Base-by-base conservation (phyloP, 2,797 vertebrate species). In the Macropodus opercularis region DNA sequence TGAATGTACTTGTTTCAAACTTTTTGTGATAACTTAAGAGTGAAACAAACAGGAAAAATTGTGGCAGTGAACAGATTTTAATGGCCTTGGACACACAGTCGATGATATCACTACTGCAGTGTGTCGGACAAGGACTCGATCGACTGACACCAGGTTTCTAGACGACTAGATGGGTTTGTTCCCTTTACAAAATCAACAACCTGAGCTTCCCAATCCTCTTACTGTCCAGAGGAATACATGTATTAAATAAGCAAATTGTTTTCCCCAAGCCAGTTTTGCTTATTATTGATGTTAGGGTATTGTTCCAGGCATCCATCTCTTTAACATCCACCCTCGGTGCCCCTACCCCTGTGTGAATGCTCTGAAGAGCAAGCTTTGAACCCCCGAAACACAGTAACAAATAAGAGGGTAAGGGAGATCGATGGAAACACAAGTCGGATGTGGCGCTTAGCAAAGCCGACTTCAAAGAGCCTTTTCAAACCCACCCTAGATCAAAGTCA, bases 391-490 rank as follows among this genome's bases (percentile, higher is more conserved):
- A 84, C 72, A 75, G 82, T 82, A 87, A 87, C 91, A 92, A 92
- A 91, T 83, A 88, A 72, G 72, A 87, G 85, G 71, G 85, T 80
- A 66, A 84, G 65, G 67, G 66, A 85, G 88, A 92, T 93, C 89
- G 80, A 94, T 93, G 85, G 84, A 77, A 90, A 91, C 82, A 90
- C 85, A 84, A 91, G 89, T 91, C 85, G 84, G 89, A 91, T 89
- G 86, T 88, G 76, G 83, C 81, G 82, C 87, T 90, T 90, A 84
- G 88, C 86, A 90, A 91, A 92, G 89, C 89, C 71, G 72, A 87
- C 91, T 93, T 93, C 91, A 93, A 94, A 93, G 87, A 81, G 48
- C 66, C 79, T 75, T 82, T 91, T 89, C 89, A 91, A 89, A 89
- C 84, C 69, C 73, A 77, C 80, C 57, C 69, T 56, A 86, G 89